Evolutionary conservation across 2,797 vertebrate species (phyloP).

Genomic region (Lophotriccus pileatus): DNA sequence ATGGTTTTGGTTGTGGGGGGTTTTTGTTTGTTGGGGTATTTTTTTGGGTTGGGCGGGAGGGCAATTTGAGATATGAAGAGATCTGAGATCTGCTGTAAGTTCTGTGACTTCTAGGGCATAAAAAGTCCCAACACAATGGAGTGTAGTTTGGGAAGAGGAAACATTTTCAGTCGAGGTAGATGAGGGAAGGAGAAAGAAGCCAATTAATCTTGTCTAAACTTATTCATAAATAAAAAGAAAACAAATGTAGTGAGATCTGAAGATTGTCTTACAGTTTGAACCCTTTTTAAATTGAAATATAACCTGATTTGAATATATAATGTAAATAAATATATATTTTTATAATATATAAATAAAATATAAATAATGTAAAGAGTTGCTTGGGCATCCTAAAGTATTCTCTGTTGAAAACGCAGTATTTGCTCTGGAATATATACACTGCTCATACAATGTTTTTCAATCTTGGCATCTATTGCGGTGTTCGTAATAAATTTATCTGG

Average conservation of each 20-base stretch:
- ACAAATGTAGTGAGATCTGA: too few relatives aligned
- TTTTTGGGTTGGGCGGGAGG: not conserved
- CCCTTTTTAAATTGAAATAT: not conserved
- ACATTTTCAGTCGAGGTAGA: too few relatives aligned
- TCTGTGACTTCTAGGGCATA: not conserved
- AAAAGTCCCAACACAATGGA: not conserved
- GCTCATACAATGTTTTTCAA: not conserved
- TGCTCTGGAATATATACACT: not conserved
- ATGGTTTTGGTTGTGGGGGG: not conserved
- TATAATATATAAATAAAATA: too few relatives aligned
- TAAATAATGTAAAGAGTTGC: not conserved
- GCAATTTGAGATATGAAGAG: not conserved
- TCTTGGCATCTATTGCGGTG: not conserved
- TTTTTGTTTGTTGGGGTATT: not conserved
- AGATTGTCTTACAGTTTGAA: not conserved
- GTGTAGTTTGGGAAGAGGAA: too few relatives aligned
- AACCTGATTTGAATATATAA: not conserved
- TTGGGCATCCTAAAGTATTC: not conserved
- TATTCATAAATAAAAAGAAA: too few relatives aligned
- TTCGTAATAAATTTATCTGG: not conserved
- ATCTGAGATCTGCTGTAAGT: not conserved
- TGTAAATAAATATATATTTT: too few relatives aligned
- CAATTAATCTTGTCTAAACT: too few relatives aligned
- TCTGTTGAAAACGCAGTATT: not conserved
- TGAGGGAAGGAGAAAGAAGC: too few relatives aligned